A percentile compares a stretch with the other conserved stretches of the same genome.
Conservation (phyloP, 2,113 vertebrate species). For the Archocentrus centrarchus region DNA sequence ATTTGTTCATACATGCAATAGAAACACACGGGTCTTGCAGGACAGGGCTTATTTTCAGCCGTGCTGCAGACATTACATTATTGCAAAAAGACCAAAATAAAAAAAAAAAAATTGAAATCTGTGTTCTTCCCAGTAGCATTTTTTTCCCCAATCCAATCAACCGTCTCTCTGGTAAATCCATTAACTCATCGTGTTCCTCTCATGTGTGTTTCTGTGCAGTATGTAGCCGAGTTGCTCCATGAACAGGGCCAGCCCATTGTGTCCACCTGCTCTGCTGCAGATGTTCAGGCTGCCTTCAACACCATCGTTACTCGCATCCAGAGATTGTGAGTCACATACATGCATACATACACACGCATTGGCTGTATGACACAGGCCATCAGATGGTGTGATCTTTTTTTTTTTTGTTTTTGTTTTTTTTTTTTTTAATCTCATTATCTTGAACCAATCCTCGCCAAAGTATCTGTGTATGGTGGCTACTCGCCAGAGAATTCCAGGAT, state of each 20-base stretch:
- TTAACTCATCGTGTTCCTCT: conserved; percentile 28
- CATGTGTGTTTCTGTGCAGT: conserved; percentile 67
- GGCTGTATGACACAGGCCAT: conserved; percentile 2
- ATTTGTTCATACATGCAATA: not conserved
- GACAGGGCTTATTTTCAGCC: not conserved
- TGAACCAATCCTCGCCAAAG: not conserved
- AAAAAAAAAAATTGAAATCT: not conserved
- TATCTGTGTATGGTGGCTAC: conserved; percentile 22
- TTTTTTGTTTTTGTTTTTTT: not conserved
- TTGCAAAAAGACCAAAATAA: not conserved
- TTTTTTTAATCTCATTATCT: conserved; percentile 6
- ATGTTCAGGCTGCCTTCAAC: conserved; percentile 84
- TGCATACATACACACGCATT: conserved; percentile 6
- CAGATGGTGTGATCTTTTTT: not conserved
- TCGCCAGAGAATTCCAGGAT: conserved; percentile 35
- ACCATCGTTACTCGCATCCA: conserved; percentile 85
- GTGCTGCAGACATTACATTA: not conserved
- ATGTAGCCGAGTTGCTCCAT: conserved; percentile 79
- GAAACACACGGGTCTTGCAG: not conserved
- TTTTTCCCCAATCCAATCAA: not conserved
- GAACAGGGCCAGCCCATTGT: conserved; percentile 82
- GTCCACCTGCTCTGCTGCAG: conserved; percentile 82
- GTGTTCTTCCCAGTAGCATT: not conserved
- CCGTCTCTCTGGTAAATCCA: conserved; percentile 7
- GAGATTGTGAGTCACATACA: conserved; percentile 81